phyloP scores from a whole-genome alignment of 2,113 vertebrate species.

The Notiomystis cincta region DNA sequence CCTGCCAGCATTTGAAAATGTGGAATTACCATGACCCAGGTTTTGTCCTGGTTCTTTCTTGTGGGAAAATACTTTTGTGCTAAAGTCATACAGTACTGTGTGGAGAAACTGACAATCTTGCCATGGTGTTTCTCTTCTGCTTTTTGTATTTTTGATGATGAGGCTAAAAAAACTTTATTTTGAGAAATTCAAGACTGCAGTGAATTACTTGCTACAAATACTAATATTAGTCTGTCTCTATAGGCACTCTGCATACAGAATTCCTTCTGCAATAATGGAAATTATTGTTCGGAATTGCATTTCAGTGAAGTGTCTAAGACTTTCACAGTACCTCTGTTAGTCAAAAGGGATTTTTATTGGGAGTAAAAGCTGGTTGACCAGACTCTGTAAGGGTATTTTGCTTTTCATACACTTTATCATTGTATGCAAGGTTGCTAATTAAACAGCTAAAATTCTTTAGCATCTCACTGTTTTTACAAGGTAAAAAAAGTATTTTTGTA shows the following conservation, averaged over 20 bases:
- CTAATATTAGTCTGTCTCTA: background rate
- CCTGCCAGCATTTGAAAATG: background rate
- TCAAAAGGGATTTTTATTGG: background rate
- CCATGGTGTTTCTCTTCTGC: accelerated
- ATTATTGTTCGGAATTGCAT: background rate
- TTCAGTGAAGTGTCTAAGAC: background rate
- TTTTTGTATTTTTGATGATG: background rate
- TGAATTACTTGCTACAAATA: background rate
- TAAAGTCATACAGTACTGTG: background rate
- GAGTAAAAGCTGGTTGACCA: background rate
- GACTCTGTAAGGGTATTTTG: background rate
- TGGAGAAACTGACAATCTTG: background rate
- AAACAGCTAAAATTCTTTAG: background rate
- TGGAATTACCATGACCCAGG: background rate
- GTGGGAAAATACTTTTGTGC: background rate
- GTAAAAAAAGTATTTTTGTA: background rate
- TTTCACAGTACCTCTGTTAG: background rate
- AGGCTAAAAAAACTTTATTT: background rate
- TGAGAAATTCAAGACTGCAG: background rate
- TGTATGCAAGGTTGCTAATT: background rate
- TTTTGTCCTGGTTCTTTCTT: background rate
- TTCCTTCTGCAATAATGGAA: background rate
- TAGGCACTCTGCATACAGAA: background rate
- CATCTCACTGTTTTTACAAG: background rate
- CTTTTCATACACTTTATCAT: background rate